Conservation (phyloP, 1,140 invertebrate species). For the Drosophila takahashii region DNA sequence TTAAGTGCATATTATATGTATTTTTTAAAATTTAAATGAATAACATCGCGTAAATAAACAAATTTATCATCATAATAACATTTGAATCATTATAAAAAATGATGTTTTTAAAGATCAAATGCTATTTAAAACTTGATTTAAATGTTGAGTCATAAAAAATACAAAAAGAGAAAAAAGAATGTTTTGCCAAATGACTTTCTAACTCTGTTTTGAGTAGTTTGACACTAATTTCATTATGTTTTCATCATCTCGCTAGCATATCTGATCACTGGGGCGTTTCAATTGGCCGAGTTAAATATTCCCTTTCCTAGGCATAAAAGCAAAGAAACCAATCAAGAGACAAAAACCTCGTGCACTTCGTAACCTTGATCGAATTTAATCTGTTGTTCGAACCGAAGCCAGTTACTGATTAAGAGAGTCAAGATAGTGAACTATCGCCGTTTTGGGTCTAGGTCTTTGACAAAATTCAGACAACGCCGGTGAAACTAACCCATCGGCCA, state of each 20-base stretch:
- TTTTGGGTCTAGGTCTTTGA: constrained; percentile 31
- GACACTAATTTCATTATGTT: not conserved
- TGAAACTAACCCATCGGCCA: constrained; percentile 21
- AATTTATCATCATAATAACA: too few species aligned
- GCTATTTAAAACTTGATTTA: too few species aligned
- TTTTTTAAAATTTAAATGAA: too few species aligned
- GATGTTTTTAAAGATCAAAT: too few species aligned
- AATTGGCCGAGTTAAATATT: not conserved
- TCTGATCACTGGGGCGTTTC: not conserved
- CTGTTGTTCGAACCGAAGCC: constrained; percentile 28
- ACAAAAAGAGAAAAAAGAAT: not conserved
- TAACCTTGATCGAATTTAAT: constrained; percentile 42
- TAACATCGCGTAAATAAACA: too few species aligned
- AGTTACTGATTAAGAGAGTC: constrained; percentile 41
- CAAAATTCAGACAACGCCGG: constrained; percentile 28
- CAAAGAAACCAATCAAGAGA: not conserved
- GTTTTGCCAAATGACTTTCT: too few species aligned
- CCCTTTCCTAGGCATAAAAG: not conserved
- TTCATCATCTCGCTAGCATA: not conserved
- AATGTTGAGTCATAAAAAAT: not conserved
- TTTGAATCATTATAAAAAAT: not conserved
- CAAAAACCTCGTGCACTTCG: constrained; percentile 14
- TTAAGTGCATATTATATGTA: too few species aligned
- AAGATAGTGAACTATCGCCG: constrained; percentile 37
- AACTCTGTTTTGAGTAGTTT: not conserved